phyloP scores from a whole-genome alignment of 1,140 invertebrate genomes.

The Aphis craccivora region DNA sequence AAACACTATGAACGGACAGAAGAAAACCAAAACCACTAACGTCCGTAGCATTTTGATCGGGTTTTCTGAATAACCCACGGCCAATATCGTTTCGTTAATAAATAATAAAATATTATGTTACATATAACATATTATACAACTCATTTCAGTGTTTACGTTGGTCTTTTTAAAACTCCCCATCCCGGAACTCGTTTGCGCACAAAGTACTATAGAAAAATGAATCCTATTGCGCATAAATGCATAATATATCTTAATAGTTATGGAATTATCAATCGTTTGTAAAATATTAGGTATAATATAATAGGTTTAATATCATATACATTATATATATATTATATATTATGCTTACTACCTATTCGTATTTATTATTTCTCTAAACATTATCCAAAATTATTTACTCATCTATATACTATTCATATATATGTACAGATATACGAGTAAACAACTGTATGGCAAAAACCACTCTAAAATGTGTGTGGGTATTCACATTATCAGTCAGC shows the following conservation, averaged over 20 bases:
- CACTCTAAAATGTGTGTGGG: neutral
- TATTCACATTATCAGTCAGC: neutral
- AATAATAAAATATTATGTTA: neutral
- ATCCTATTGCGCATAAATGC: too few species aligned
- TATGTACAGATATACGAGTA: too few species aligned
- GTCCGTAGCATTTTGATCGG: neutral
- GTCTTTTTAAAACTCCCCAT: neutral
- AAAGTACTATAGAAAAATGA: neutral
- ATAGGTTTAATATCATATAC: too few species aligned
- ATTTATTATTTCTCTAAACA: neutral
- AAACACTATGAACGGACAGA: neutral
- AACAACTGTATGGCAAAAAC: neutral
- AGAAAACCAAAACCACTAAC: neutral
- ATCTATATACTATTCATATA: neutral
- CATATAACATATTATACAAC: neutral
- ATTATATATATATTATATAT: neutral
- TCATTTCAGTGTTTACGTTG: neutral
- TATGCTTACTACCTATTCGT: too few species aligned
- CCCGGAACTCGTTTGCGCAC: neutral
- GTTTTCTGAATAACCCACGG: neutral
- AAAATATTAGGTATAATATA: neutral
- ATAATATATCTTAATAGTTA: too few species aligned
- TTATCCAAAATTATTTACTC: neutral
- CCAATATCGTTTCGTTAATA: neutral
- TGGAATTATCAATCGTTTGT: too few species aligned